Evolutionary conservation across 2,888 invertebrate genomes (phyloP), one percentile per base, ranked within the genome.

Genomic region (Volucella bombylans): DNA sequence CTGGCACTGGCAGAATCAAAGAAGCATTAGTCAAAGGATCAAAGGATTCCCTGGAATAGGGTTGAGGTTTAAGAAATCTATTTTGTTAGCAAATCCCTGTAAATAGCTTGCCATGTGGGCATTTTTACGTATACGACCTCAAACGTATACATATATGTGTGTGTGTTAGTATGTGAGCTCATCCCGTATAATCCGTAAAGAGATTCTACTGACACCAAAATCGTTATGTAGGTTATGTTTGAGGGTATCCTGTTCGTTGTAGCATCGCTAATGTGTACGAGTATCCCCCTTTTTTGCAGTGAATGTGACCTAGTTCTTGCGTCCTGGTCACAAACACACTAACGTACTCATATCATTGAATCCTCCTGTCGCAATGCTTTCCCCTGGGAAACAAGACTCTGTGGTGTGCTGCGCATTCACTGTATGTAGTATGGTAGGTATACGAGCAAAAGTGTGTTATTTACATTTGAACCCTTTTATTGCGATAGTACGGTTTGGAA

Each of bases 401-500:
- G 62, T 81, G 74, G 68, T 74, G 67, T 15, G 23, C 54, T 50
- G 79, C 80, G 67, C 80, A 80, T 80, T 85, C 74, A 76, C 74
- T 71, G 65, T 55, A 55, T 65, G 64, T 31, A 6, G 0, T 6
- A 31, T 31, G 31, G 6, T 31, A 31, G 4, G 31, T 31, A 31
- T 31, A 31, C 31, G 31, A 31, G 31, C 31, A 31, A 31, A 31
- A 72, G 61, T 57, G 57, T 76, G 76, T 80, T 81, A 85, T 85
- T 76, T 72, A 77, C 76, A 81, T 81, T 77, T 80, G 79, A 79
- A 79, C 76, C 76, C 71, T 77, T 81, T 85, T 72, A 85, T 74
- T 71, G 71, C 73, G 62, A 74, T 68, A 50, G 73, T 74, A 74
- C 59, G 73, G 73, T 69, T 73, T 65, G 61, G 59, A 67, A 59